A percentile compares a stretch with the other conserved stretches of the same genome.
phyloP scores from a whole-genome alignment of 1,140 invertebrate genomes.

The Aethina tumida region DNA sequence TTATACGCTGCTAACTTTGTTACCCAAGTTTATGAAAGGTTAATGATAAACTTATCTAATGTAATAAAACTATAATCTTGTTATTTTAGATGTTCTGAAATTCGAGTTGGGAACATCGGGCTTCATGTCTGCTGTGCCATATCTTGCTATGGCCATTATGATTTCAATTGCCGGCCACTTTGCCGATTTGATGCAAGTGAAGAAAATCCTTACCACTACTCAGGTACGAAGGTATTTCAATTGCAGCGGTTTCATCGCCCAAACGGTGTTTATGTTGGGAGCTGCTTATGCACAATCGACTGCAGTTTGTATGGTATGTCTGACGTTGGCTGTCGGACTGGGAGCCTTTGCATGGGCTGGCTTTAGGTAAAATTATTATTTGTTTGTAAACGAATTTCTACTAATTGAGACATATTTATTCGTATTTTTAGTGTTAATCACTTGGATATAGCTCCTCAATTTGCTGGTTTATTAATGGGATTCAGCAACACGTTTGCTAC shows the following conservation, averaged over 20 bases:
- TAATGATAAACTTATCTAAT: constrained; percentile 4
- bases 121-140: constrained; percentile 73
- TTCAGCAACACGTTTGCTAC: constrained; percentile 84
- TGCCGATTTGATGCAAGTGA: constrained; percentile 64
- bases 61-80: too few relatives aligned
- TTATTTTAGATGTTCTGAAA: constrained; percentile 58
- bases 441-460: constrained; percentile 76
- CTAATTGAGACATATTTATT: background rate
- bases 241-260: constrained; percentile 67
- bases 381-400: background rate
- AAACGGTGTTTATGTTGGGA: constrained; percentile 76
- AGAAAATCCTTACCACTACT: constrained; percentile 57
- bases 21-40: constrained; percentile 88
- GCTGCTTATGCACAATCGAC: constrained; percentile 60
- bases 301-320: constrained; percentile 56
- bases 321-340: constrained; percentile 77
- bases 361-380: constrained; percentile 50
- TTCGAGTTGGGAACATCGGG: constrained; percentile 68
- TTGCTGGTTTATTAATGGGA: constrained; percentile 76
- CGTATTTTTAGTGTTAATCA: constrained; percentile 65
- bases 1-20: constrained; percentile 81
- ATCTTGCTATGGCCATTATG: constrained; percentile 76
- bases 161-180: constrained; percentile 69
- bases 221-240: constrained; percentile 67
- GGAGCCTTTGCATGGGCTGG: constrained; percentile 85